phyloP scores from a whole-genome alignment of 2,888 invertebrate species.

The Eremobia ochroleuca region DNA sequence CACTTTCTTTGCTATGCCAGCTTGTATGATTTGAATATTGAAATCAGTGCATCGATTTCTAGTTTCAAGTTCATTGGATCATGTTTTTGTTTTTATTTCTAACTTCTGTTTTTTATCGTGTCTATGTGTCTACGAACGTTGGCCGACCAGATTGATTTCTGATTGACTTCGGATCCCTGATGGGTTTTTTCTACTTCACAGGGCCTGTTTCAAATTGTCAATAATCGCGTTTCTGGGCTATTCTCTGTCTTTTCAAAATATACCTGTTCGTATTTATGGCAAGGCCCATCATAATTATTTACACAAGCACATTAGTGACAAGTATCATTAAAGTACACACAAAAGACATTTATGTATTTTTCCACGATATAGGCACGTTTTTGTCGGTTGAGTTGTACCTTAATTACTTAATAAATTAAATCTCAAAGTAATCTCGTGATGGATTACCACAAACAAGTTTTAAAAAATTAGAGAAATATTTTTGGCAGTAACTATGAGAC shows the following conservation, averaged over 20 bases:
- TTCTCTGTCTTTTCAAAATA: background rate
- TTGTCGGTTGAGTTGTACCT: background rate
- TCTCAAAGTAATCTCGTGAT: background rate
- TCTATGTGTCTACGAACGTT: slow-evolving; percentile 3
- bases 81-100: slow-evolving; percentile 13
- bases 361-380: background rate
- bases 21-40: slow-evolving; percentile 53
- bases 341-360: background rate
- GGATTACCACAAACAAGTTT: background rate
- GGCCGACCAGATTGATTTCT: slow-evolving; percentile 43
- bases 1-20: slow-evolving; percentile 29
- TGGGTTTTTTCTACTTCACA: slow-evolving; percentile 34
- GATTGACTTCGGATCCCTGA: slow-evolving; percentile 43
- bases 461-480: background rate
- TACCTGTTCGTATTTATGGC: background rate
- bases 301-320: background rate
- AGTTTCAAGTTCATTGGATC: slow-evolving; percentile 44
- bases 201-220: slow-evolving; percentile 10
- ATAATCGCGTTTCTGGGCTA: background rate
- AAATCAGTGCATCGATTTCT: slow-evolving; percentile 54
- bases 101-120: background rate
- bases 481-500: background rate
- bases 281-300: background rate
- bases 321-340: background rate
- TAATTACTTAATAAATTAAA: background rate